Evolutionary conservation across 2,888 invertebrate genomes (phyloP), one percentile per base, ranked within the genome.

Genomic region (Hanleya hanleyi): DNA sequence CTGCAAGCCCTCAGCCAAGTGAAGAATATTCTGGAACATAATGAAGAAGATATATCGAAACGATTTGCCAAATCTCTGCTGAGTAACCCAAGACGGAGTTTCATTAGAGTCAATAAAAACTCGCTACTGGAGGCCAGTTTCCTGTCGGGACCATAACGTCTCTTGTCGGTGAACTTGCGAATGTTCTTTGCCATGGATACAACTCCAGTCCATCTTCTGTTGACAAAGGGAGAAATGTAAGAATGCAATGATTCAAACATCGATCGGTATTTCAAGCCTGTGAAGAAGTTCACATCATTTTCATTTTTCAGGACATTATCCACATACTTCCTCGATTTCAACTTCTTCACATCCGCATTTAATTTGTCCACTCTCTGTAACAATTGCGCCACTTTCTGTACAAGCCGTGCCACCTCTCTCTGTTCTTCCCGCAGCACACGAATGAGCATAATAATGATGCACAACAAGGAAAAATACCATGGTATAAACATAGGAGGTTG

Each of bases 91-190:
- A 41, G 47, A n/a, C 47, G 47, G 12, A 41, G 47, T 41, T 41
- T 41, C 47, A 41, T 41, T 15, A 41, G n/a, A 18, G 47, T 77
- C 50, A 77, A 18, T 18, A 76, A 22, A 51, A 77, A 75, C 37
- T 75, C 75, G 47, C 67, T 36, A 47, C 71, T 61, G 18, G 75
- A 75, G 15, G 61, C 67, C 29, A 77, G 7, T 75, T 77, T 75
- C 7, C 75, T 49, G 6, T 38, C 38, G 9, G 69, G 75, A 18
- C 73, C 75, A 75, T 67, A 75, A 15, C 68, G 1, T 15, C 1
- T 15, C 49, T 26, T 7, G 9, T 9, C 33, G 35, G 18, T n/a
- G 35, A 69, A 73, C 15, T 38, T 69, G 37, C 71, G 26, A 2
- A 69, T 29, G 38, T 64, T 47, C 49, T 67, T 77, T 2, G 12